These are phyloP conservation scores for Zaprionus ghesquierei DNA, from an alignment of 1,140 invertebrate genomes.

Conservation along the genomic window DNA sequence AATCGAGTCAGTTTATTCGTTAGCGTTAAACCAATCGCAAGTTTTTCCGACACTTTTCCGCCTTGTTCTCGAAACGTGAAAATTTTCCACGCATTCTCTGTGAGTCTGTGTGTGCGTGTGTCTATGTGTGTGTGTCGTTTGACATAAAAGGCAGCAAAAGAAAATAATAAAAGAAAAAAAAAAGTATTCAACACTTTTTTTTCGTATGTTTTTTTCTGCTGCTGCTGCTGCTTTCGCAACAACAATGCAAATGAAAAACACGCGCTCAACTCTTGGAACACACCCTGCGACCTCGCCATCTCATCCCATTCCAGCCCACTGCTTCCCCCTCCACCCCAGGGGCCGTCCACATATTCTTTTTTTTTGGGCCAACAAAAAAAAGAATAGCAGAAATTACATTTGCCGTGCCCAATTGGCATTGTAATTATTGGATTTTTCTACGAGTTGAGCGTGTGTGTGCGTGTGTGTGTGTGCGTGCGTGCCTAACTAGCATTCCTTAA, in stretches of 20 bases:
- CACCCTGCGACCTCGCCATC: neutral
- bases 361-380: slow-evolving; percentile 8
- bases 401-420: slow-evolving; percentile 43
- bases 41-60: slow-evolving; percentile 39
- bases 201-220: neutral
- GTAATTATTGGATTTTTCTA: slow-evolving; percentile 59
- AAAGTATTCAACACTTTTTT: slow-evolving; percentile 2
- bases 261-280: neutral
- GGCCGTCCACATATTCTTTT: neutral
- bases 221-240: neutral
- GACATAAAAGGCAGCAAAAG: slow-evolving; percentile 12
- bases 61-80: slow-evolving; percentile 28
- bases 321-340: too few relatives aligned
- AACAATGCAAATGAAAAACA: neutral
- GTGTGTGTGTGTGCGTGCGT: slow-evolving; percentile 1
- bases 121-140: slow-evolving; percentile 7
- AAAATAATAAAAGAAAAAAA: slow-evolving; percentile 7
- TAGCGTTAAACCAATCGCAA: slow-evolving; percentile 41
- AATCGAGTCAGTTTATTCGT: slow-evolving; percentile 40
- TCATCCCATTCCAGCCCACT: neutral
- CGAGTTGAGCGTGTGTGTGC: slow-evolving; percentile 9
- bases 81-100: slow-evolving; percentile 41
- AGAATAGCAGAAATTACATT: neutral
- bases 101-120: slow-evolving; percentile 7
- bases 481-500: neutral